Conservation (phyloP, 2,113 vertebrate genomes). For the Aegypius monachus region DNA sequence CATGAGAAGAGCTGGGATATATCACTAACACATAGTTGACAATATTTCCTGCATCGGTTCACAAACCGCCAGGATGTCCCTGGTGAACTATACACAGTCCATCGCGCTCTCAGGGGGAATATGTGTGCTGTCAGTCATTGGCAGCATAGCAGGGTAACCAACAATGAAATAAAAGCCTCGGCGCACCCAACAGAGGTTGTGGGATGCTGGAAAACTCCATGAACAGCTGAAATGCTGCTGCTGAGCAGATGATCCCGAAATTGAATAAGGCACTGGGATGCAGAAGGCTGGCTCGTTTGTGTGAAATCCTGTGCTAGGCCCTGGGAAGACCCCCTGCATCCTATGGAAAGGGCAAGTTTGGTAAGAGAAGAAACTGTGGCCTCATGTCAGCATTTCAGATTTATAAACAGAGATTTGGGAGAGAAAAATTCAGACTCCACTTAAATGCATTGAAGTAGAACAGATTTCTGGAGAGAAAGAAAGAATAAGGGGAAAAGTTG, state of each 20-base stretch:
- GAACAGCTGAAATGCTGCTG: conserved; percentile 1
- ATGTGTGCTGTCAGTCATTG: conserved; percentile 34
- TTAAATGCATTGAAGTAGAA: not conserved
- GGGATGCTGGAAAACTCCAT: not conserved
- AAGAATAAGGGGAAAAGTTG: not conserved
- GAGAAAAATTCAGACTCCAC: not conserved
- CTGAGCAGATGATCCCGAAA: not conserved
- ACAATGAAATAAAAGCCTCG: not conserved
- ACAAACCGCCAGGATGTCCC: conserved; percentile 1
- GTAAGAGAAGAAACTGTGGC: not conserved
- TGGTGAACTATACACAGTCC: not conserved
- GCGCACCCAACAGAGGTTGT: not conserved
- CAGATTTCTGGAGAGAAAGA: not conserved
- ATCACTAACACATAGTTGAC: conserved; percentile 59
- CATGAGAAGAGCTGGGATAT: conserved; percentile 56
- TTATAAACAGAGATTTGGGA: not conserved
- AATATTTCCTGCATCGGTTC: conserved; percentile 37
- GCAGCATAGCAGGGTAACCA: not conserved
- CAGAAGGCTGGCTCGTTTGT: not conserved
- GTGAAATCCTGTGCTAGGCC: not conserved
- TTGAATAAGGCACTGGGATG: not conserved
- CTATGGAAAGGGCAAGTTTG: not conserved
- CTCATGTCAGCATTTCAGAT: not conserved
- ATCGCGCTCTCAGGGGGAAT: not conserved
- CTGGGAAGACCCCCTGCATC: not conserved